These are phyloP conservation scores for Narcine bancroftii DNA, from an alignment of 2,113 vertebrate species.

Conservation along the genomic window DNA sequence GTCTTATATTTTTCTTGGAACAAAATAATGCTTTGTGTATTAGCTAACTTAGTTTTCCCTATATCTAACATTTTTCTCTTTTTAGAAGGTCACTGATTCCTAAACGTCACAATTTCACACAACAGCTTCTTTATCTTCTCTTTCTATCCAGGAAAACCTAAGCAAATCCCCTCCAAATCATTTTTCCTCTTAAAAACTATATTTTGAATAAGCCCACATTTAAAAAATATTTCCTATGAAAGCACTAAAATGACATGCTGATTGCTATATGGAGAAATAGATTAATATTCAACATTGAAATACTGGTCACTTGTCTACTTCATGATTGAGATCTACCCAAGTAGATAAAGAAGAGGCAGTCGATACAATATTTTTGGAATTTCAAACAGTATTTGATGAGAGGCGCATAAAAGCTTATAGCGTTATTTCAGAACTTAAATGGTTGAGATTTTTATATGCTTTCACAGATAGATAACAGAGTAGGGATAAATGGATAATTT, in stretches of 20 bases:
- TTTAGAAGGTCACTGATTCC: background rate
- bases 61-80: background rate
- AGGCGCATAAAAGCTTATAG: no score
- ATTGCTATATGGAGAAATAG: background rate
- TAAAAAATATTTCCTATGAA: background rate
- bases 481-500: no score
- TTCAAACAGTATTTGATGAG: no score
- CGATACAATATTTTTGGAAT: no score
- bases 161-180: background rate
- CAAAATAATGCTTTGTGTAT: background rate
- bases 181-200: background rate
- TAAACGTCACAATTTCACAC: background rate
- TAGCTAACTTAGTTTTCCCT: background rate
- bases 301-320: background rate
- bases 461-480: no score
- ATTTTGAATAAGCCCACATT: background rate
- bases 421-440: no score
- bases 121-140: background rate
- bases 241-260: background rate
- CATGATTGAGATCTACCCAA: no score
- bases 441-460: no score
- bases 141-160: background rate
- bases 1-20: background rate
- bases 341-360: no score
- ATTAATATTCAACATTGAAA: background rate